These are phyloP conservation scores for Cheirogaleus major DNA, from an alignment of 2,797 vertebrate genomes.

Conservation along the genomic window DNA sequence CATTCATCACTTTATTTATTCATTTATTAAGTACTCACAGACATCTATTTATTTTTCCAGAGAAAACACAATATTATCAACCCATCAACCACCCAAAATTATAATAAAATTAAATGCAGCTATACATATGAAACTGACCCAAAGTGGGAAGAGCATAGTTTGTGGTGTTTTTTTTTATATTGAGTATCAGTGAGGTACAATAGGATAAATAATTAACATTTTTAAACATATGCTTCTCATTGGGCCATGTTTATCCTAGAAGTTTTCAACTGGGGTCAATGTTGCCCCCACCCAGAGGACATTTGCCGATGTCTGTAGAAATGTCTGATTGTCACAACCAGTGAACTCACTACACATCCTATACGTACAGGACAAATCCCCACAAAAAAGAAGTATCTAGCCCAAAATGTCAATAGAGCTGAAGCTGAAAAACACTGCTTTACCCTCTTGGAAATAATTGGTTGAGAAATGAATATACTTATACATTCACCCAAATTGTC, in stretches of 20 bases:
- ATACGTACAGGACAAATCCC: accelerated
- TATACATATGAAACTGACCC: background rate
- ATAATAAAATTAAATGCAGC: background rate
- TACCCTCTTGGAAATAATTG: background rate
- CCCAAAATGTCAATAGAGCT: background rate
- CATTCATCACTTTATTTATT: background rate
- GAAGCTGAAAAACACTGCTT: background rate
- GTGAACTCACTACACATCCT: no score
- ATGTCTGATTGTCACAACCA: background rate
- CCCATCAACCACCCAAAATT: background rate
- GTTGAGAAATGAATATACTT: background rate
- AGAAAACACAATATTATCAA: background rate
- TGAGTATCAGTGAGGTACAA: background rate
- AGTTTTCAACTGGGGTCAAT: background rate
- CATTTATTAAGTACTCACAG: background rate
- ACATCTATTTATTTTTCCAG: background rate
- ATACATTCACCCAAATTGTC: background rate
- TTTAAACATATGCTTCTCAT: background rate
- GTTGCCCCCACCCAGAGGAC: background rate
- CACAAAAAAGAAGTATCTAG: background rate
- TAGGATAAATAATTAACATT: background rate
- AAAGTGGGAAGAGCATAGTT: background rate
- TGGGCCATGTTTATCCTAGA: background rate
- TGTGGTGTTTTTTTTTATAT: no score
- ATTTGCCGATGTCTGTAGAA: background rate